Conservation (phyloP, 1,140 invertebrate species). For the Rhopalosiphum maidis region DNA sequence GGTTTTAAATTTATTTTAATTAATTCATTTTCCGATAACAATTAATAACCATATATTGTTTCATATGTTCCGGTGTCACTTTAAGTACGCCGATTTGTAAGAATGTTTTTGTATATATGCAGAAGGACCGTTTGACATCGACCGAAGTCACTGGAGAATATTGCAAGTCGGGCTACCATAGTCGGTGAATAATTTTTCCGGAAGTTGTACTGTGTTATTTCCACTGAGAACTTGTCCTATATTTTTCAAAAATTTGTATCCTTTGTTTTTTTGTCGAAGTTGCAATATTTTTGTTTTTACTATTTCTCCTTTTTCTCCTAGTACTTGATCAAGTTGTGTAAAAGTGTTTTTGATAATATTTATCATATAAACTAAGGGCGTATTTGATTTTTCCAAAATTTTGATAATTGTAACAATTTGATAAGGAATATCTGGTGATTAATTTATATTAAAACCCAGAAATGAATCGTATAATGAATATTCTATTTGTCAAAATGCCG, state of each 20-base stretch:
- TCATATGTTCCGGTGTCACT: neutral
- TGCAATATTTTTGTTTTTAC: constrained; percentile 13
- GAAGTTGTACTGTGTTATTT: constrained; percentile 1
- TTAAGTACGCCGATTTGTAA: neutral
- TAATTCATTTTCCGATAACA: neutral
- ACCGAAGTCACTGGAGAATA: neutral
- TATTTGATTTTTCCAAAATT: constrained; percentile 11
- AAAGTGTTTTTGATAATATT: neutral
- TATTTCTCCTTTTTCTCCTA: constrained; percentile 13
- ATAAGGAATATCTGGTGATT: neutral
- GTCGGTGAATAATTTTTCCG: constrained; percentile 10
- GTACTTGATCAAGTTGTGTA: constrained; percentile 4
- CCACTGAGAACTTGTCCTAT: neutral
- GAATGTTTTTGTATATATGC: neutral
- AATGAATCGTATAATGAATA: too few species aligned
- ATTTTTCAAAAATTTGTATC: neutral
- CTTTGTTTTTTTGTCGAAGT: constrained; percentile 9
- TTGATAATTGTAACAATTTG: constrained; percentile 15
- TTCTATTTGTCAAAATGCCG: too few species aligned
- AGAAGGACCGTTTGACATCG: neutral
- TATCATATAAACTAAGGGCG: neutral
- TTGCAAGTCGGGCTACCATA: constrained; percentile 22
- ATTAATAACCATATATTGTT: neutral
- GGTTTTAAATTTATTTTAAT: constrained; percentile 6
- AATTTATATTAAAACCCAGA: neutral